A percentile compares a stretch with the other conserved stretches of the same genome.
Evolutionary conservation across 1,140 invertebrate species (phyloP).

Genomic region (Pectinophora gossypiella): DNA sequence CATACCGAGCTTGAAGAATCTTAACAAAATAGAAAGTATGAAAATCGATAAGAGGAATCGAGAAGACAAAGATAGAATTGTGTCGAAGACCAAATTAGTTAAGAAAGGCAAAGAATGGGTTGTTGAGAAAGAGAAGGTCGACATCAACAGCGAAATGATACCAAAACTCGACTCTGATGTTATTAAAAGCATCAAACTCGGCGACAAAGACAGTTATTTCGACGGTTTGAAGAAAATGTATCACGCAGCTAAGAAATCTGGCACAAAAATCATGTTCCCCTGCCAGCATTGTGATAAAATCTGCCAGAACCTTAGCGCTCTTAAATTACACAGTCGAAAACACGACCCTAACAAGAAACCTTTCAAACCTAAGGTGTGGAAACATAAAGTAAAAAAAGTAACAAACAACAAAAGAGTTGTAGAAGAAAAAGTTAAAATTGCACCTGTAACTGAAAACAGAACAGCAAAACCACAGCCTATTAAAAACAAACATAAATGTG

Average conservation of each 20-base stretch:
- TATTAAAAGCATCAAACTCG: slow-evolving; percentile 15
- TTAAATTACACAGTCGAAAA: slow-evolving; percentile 42
- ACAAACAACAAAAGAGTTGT: slow-evolving; percentile 4
- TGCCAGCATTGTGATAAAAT: slow-evolving; percentile 51
- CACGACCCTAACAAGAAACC: slow-evolving; percentile 45
- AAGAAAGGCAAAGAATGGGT: slow-evolving; percentile 52
- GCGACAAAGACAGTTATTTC: slow-evolving; percentile 28
- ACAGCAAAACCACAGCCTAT: slow-evolving; percentile 41
- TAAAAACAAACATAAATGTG: slow-evolving; percentile 49
- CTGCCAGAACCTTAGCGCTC: slow-evolving; percentile 41
- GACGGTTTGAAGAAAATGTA: slow-evolving; percentile 28
- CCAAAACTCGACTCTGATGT: slow-evolving; percentile 25
- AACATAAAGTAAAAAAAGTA: slow-evolving; percentile 30
- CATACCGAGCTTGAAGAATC: slow-evolving; percentile 45
- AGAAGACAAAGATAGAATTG: slow-evolving; percentile 20
- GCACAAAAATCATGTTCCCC: slow-evolving; percentile 42
- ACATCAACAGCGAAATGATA: slow-evolving; percentile 26
- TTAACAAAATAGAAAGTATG: slow-evolving; percentile 39
- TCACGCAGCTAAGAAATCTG: slow-evolving; percentile 29
- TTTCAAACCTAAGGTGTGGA: slow-evolving; percentile 52
- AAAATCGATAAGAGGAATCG: slow-evolving; percentile 41
- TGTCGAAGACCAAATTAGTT: slow-evolving; percentile 44
- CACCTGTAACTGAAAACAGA: slow-evolving; percentile 8
- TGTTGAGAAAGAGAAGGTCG: slow-evolving; percentile 29
- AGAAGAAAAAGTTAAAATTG: not conserved